phyloP scores from a whole-genome alignment of 1,140 invertebrate genomes.

The Lordiphosa clarofinis region DNA sequence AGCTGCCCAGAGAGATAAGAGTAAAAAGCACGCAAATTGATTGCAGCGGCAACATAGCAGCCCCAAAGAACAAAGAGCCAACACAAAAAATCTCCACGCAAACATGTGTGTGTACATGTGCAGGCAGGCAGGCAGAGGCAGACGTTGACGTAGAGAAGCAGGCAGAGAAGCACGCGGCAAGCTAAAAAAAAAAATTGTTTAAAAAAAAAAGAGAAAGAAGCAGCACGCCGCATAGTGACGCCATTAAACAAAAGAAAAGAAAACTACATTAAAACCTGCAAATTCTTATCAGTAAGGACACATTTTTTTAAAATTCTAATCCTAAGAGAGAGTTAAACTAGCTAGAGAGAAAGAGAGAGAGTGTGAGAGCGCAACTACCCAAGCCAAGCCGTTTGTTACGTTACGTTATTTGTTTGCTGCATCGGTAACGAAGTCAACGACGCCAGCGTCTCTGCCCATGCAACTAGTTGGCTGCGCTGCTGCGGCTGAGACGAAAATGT shows the following conservation, averaged over 20 bases:
- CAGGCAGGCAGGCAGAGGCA: too few species aligned
- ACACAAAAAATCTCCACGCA: not conserved
- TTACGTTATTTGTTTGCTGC: not conserved
- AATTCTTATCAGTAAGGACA: too few species aligned
- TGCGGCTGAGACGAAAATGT: too few species aligned
- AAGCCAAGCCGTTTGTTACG: not conserved
- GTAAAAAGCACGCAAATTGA: slow-evolving; percentile 13
- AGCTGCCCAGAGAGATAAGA: slow-evolving; percentile 5
- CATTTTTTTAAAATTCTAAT: too few species aligned
- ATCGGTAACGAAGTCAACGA: slow-evolving; percentile 14
- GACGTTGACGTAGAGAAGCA: too few species aligned
- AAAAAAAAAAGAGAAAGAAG: not conserved
- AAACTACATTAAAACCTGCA: not conserved
- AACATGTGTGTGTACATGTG: too few species aligned
- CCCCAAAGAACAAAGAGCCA: slow-evolving; percentile 10
- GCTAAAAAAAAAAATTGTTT: too few species aligned
- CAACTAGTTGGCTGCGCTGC: slow-evolving; percentile 8
- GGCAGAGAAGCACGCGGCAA: not conserved
- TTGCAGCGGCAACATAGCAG: slow-evolving; percentile 1
- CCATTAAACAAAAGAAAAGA: not conserved
- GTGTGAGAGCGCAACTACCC: not conserved
- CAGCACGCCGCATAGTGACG: not conserved
- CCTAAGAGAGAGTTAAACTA: too few species aligned
- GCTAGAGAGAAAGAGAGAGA: not conserved
- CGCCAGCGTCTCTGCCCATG: not conserved